Conservation (phyloP, 1,140 invertebrate species). For the Stenopsyche tienmushanensis region DNA sequence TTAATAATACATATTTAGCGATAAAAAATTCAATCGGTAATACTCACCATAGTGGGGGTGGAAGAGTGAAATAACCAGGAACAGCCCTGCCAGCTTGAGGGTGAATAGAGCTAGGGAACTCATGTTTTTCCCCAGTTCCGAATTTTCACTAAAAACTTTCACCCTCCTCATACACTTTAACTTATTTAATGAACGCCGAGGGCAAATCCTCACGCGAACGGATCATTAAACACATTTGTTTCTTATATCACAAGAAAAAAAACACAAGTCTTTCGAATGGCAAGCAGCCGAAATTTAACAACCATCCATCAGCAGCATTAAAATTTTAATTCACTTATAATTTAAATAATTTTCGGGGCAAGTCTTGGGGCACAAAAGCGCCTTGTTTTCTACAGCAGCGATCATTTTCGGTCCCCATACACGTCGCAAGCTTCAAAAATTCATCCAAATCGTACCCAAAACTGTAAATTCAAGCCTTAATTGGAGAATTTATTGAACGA, state of each 20-base stretch:
- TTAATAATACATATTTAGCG: neutral
- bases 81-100: conserved; percentile 27
- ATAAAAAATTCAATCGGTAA: neutral
- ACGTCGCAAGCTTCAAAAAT: neutral
- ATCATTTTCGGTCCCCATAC: too few relatives aligned
- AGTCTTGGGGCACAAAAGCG: neutral
- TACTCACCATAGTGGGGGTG: conserved; percentile 39
- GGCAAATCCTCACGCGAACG: conserved; percentile 6
- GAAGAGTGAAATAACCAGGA: conserved; percentile 33
- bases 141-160: conserved; percentile 17
- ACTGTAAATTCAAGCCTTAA: too few relatives aligned
- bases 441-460: neutral
- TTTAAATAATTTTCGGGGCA: neutral
- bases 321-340: neutral
- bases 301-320: too few relatives aligned
- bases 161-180: too few relatives aligned
- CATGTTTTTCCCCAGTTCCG: too few relatives aligned
- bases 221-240: conserved; percentile 17
- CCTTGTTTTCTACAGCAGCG: too few relatives aligned
- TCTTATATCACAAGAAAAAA: conserved; percentile 8
- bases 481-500: conserved; percentile 15
- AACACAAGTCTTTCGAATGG: neutral
- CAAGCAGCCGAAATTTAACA: neutral
- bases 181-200: conserved; percentile 9
- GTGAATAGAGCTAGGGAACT: conserved; percentile 11